Percentiles rank a stretch among this genome's conserved stretches.
phyloP scores from a whole-genome alignment of 1,140 invertebrate species.

The Dryas iulia region DNA sequence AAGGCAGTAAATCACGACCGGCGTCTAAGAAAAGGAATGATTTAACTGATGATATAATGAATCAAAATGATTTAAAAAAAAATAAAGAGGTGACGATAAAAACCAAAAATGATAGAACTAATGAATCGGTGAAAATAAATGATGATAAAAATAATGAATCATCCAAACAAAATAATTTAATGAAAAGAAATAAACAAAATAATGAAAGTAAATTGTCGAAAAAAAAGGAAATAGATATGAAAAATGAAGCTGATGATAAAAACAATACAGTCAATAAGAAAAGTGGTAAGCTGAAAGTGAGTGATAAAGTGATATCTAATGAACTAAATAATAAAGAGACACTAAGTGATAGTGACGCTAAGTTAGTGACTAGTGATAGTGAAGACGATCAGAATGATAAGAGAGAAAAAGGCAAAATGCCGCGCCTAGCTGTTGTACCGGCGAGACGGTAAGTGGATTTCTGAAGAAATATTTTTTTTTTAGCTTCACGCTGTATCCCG shows the following conservation, averaged over 20 bases:
- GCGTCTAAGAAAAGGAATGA: not conserved
- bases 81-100: not conserved
- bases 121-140: too few relatives aligned
- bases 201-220: not conserved
- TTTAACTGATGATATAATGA: not conserved
- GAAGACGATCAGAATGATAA: not conserved
- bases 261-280: not conserved
- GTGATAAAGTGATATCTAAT: not conserved
- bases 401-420: not conserved
- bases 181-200: not conserved
- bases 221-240: not conserved
- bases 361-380: not conserved
- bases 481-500: too few relatives aligned
- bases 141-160: not conserved
- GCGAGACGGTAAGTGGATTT: not conserved
- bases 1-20: not conserved
- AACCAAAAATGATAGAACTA: not conserved
- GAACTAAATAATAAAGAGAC: not conserved
- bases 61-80: not conserved
- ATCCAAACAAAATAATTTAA: not conserved
- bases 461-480: too few relatives aligned
- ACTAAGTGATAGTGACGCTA: not conserved
- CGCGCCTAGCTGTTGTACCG: not conserved
- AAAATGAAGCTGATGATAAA: not conserved
- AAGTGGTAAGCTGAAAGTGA: not conserved